These are phyloP conservation scores for Pseudomugil gertrudae DNA, from an alignment of 2,797 vertebrate genomes.

Conservation along the genomic window DNA sequence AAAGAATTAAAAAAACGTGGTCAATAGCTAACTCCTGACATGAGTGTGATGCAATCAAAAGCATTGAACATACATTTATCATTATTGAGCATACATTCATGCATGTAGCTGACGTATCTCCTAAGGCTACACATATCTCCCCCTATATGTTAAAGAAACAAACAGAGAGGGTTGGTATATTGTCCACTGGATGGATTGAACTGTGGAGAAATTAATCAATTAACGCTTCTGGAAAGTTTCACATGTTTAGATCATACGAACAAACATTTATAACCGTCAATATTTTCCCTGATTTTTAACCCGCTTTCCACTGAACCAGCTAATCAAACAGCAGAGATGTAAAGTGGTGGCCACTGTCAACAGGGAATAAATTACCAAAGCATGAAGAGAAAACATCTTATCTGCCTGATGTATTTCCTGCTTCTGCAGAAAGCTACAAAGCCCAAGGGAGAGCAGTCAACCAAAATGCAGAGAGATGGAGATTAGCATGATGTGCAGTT, in stretches of 20 bases:
- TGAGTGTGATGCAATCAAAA: slow-evolving; percentile 71
- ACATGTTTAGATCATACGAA: slow-evolving; percentile 33
- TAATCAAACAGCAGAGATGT: slow-evolving; percentile 68
- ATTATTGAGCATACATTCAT: slow-evolving; percentile 60
- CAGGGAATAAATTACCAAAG: slow-evolving; percentile 77
- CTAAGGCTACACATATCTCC: slow-evolving; percentile 39
- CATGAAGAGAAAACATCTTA: slow-evolving; percentile 77
- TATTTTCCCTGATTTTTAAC: slow-evolving; percentile 39
- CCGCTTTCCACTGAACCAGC: slow-evolving; percentile 45
- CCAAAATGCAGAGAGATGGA: slow-evolving; percentile 77
- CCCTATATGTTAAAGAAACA: slow-evolving; percentile 62
- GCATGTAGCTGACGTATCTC: slow-evolving; percentile 51
- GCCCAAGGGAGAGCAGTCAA: slow-evolving; percentile 71
- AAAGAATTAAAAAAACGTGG: slow-evolving; percentile 51
- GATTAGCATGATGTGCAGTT: slow-evolving; percentile 81
- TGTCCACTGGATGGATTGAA: slow-evolving; percentile 34
- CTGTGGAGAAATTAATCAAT: slow-evolving; percentile 50
- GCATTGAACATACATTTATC: slow-evolving; percentile 73
- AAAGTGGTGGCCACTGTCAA: slow-evolving; percentile 71
- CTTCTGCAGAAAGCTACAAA: slow-evolving; percentile 76
- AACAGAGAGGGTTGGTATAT: slow-evolving; percentile 24
- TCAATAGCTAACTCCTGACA: slow-evolving; percentile 71
- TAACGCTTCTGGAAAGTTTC: slow-evolving; percentile 54
- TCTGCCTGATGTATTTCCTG: slow-evolving; percentile 79
- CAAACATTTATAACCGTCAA: slow-evolving; percentile 39